Base-by-base conservation (phyloP, 2,888 invertebrate genomes). In the Nyleta sp. region DNA sequence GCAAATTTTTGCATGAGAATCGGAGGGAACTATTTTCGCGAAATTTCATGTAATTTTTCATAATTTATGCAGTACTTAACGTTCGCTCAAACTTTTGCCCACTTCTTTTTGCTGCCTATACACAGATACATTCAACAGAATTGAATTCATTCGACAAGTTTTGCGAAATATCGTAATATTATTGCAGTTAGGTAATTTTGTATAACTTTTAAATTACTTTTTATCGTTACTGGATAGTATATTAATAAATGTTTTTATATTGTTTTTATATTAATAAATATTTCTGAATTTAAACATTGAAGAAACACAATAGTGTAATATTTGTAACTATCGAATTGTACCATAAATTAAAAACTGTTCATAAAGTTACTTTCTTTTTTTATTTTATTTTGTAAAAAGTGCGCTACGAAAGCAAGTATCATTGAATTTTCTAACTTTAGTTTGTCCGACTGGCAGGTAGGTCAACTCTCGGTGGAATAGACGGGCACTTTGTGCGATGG, bases 401-500 rank as follows among this genome's bases (percentile, higher is more conserved):
- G 10, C 8, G 22, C n/a, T 13, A 35, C 18, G 38, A 57, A 52
- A 57, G 18, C 44, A 46, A 50, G 35, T 33, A 55, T 52, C 38
- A 62, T 62, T 62, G 52, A 59, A 65, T 65, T 70, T 70, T 76
- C 53, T 57, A 75, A 68, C 60, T 73, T 65, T 59, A 68, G 60
- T 74, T 74, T 53, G 48, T 53, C 81, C 84, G 84, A 81, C 83
- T 78, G 83, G 84, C 88, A 87, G 88, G 87, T 88, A 88, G 87
- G 84, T 87, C 86, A 83, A 81, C 87, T 87, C 87, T 87, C 84
- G 82, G 85, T 83, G 86, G 85, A 88, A 86, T 85, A 86, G 84
- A 86, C 83, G 81, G 83, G 85, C 85, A 86, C 85, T 87, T 87
- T 84, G 86, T 87, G 85, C 84, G 87, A 87, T 86, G 87, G 88